Evolutionary conservation across 2,797 vertebrate species (phyloP).

Genomic region (Meriones psammophilus): DNA sequence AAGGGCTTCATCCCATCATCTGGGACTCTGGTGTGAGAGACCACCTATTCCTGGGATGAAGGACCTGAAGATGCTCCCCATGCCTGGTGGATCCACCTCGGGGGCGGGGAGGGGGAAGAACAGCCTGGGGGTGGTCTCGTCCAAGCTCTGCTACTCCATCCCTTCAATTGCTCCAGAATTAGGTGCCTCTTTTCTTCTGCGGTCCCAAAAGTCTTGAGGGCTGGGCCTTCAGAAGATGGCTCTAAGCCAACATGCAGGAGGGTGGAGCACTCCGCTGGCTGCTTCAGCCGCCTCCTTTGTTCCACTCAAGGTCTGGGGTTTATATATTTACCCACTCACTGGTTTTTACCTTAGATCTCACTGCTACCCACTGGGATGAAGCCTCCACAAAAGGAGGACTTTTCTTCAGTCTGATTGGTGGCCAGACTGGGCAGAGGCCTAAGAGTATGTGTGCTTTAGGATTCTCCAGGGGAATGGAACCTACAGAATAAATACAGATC

Average conservation of each 20-base stretch:
- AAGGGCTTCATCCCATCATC: neutral
- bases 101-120: no score
- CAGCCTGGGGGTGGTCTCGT: neutral
- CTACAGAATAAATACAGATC: neutral
- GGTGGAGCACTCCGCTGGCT: neutral
- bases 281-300: neutral
- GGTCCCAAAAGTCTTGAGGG: neutral
- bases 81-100: neutral
- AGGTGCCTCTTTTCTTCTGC: neutral
- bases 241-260: neutral
- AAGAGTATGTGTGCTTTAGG: neutral
- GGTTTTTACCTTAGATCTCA: neutral
- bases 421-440: neutral
- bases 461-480: neutral
- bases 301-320: neutral
- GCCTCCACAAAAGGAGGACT: neutral
- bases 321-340: neutral
- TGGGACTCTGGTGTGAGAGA: neutral
- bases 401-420: neutral
- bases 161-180: neutral
- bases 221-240: neutral
- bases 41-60: neutral
- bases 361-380: neutral
- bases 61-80: neutral
- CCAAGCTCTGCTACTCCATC: neutral